Conservation (phyloP, 1,140 invertebrate species). For the Dinoponera quadriceps region DNA sequence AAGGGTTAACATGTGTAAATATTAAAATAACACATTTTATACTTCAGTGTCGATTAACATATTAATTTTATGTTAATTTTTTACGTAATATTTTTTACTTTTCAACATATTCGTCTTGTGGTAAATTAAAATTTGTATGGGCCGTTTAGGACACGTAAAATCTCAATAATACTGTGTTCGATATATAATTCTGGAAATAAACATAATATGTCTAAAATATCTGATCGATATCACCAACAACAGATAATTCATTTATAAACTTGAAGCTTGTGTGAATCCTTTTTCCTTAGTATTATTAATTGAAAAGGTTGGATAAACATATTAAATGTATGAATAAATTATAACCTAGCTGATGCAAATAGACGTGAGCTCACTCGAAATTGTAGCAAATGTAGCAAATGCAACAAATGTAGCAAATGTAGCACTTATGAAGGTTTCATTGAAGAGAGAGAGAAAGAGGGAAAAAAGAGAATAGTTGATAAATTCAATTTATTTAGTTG, state of each 20-base stretch:
- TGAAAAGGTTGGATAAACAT: background rate
- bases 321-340: background rate
- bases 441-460: too few relatives aligned
- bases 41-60: too few relatives aligned
- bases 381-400: background rate
- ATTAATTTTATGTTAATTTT: too few relatives aligned
- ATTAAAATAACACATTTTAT: too few relatives aligned
- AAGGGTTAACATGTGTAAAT: too few relatives aligned
- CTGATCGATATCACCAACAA: background rate
- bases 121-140: too few relatives aligned
- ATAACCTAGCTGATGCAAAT: background rate
- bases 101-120: too few relatives aligned
- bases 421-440: background rate
- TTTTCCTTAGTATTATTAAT: background rate
- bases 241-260: conserved; percentile 3
- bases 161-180: too few relatives aligned
- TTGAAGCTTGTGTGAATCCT: background rate
- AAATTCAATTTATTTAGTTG: background rate
- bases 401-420: background rate
- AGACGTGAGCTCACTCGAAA: background rate
- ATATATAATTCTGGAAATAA: conserved; percentile 4
- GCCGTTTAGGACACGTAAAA: too few relatives aligned
- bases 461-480: background rate
- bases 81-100: too few relatives aligned
- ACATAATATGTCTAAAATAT: background rate